phyloP scores from a whole-genome alignment of 2,888 invertebrate genomes.

The Zaprionus lineosus region DNA sequence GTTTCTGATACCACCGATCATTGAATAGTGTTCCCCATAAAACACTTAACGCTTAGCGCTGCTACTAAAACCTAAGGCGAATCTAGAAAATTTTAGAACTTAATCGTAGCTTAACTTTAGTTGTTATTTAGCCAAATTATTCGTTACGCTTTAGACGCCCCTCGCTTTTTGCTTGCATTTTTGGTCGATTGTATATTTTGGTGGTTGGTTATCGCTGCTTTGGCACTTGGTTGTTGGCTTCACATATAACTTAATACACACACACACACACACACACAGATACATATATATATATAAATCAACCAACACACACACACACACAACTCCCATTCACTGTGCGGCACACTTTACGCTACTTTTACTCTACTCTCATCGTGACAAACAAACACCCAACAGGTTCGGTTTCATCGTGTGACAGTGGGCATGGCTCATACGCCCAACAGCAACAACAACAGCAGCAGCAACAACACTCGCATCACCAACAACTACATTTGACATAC shows the following conservation, averaged over 20 bases:
- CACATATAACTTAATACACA: slow-evolving; percentile 13
- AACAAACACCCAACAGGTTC: slow-evolving; percentile 85
- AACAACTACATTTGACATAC: slow-evolving; percentile 32
- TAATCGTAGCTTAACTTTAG: slow-evolving; percentile 56
- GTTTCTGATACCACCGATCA: background rate
- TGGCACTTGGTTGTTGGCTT: slow-evolving; percentile 56
- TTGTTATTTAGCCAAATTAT: slow-evolving; percentile 19
- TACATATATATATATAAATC: background rate
- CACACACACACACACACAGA: slow-evolving; percentile 16
- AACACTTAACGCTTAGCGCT: slow-evolving; percentile 40
- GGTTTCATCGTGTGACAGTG: slow-evolving; percentile 95
- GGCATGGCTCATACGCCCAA: slow-evolving; percentile 90
- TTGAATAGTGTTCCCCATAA: background rate
- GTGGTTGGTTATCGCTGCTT: slow-evolving; percentile 65
- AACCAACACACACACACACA: slow-evolving; percentile 20
- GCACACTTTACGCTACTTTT: slow-evolving; percentile 52
- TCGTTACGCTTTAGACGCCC: slow-evolving; percentile 47
- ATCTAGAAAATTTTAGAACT: slow-evolving; percentile 14
- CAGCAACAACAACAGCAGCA: slow-evolving; percentile 80
- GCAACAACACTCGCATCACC: slow-evolving; percentile 31
- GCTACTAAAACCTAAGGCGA: slow-evolving; percentile 52
- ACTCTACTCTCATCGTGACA: slow-evolving; percentile 44
- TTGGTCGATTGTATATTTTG: slow-evolving; percentile 29
- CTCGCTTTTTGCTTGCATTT: slow-evolving; percentile 60
- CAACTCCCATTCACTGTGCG: slow-evolving; percentile 13